These are phyloP conservation scores for Hylaeus volcanicus DNA, from an alignment of 1,140 invertebrate genomes.

Conservation along the genomic window DNA sequence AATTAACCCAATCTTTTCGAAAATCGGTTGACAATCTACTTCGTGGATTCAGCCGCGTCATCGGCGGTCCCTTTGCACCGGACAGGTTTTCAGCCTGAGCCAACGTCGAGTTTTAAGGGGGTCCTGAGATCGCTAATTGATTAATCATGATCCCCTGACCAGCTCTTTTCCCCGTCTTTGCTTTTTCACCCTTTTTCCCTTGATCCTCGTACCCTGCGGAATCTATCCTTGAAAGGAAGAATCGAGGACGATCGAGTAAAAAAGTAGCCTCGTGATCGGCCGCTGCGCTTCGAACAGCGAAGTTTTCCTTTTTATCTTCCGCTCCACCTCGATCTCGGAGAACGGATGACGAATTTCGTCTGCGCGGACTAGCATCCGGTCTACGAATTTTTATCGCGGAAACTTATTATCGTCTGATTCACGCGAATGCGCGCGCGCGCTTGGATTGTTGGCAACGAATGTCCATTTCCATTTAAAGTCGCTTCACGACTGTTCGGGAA, in stretches of 20 bases:
- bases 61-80: slow-evolving; percentile 65
- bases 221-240: slow-evolving; percentile 5
- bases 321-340: not conserved
- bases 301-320: not conserved
- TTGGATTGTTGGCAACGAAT: slow-evolving; percentile 3
- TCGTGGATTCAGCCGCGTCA: slow-evolving; percentile 55
- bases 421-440: not conserved
- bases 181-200: slow-evolving; percentile 3
- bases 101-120: slow-evolving; percentile 58
- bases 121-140: slow-evolving; percentile 68
- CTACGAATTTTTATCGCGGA: slow-evolving; percentile 32
- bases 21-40: slow-evolving; percentile 28
- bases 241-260: slow-evolving; percentile 18
- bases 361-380: not conserved
- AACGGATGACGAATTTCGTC: not conserved
- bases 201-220: not conserved
- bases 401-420: not conserved
- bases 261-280: not conserved
- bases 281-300: not conserved
- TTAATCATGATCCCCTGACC: slow-evolving; percentile 64
- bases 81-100: slow-evolving; percentile 51
- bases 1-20: not conserved
- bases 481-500: not conserved
- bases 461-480: slow-evolving; percentile 43
- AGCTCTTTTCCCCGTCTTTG: slow-evolving; percentile 31